Percentiles rank a stretch among this genome's conserved stretches.
phyloP scores from a whole-genome alignment of 1,140 invertebrate species.

The Drosophila ambigua region DNA sequence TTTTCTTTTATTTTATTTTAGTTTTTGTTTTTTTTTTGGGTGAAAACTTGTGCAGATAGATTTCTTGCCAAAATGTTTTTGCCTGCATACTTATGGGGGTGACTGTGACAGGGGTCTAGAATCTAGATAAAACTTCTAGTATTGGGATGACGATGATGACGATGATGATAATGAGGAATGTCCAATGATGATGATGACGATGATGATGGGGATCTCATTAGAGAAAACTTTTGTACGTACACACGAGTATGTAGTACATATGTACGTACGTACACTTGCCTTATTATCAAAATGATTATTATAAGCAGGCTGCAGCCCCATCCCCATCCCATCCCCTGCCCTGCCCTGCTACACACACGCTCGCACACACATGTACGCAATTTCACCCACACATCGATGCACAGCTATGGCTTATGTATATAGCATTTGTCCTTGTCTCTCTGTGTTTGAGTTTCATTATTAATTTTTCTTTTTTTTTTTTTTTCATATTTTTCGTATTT shows the following conservation, averaged over 20 bases:
- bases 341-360: slow-evolving; percentile 16
- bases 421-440: slow-evolving; percentile 66
- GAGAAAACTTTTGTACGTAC: slow-evolving; percentile 42
- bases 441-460: slow-evolving; percentile 76
- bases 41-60: slow-evolving; percentile 67
- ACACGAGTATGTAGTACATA: too few species aligned
- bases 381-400: slow-evolving; percentile 27
- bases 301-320: slow-evolving; percentile 47
- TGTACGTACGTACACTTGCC: slow-evolving; percentile 57
- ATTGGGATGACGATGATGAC: slow-evolving; percentile 40
- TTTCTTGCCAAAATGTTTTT: slow-evolving; percentile 67
- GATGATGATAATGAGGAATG: slow-evolving; percentile 28
- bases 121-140: slow-evolving; percentile 31
- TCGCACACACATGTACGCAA: not conserved
- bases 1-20: slow-evolving; percentile 57
- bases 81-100: slow-evolving; percentile 58
- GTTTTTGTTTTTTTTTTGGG: slow-evolving; percentile 59
- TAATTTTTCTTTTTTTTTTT: slow-evolving; percentile 79
- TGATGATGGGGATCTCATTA: slow-evolving; percentile 36
- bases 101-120: slow-evolving; percentile 27
- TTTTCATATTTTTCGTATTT: slow-evolving; percentile 81
- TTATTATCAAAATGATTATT: slow-evolving; percentile 82
- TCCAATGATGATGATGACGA: too few species aligned
- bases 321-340: slow-evolving; percentile 2
- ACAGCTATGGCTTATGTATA: slow-evolving; percentile 39